Evolutionary conservation across 2,888 invertebrate species (phyloP).

Genomic region (Cyaniris semiargus): DNA sequence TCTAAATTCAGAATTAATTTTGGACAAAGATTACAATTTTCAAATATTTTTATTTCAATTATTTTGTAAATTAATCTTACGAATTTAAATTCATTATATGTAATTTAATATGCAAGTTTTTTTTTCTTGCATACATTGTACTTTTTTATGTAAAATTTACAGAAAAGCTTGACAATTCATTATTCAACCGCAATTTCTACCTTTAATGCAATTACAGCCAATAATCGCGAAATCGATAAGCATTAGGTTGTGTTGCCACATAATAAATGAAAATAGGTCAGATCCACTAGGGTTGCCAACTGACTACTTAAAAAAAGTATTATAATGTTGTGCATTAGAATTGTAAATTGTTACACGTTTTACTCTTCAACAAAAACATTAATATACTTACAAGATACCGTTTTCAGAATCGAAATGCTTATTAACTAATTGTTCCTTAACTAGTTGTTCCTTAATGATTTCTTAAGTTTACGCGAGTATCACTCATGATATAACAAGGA

Average conservation of each 20-base stretch:
- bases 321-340: too few species aligned
- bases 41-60: background rate
- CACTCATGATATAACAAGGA: too few species aligned
- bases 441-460: too few species aligned
- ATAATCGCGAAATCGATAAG: conserved; percentile 22
- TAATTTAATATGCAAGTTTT: conserved; percentile 27
- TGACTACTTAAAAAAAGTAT: too few species aligned
- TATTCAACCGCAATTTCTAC: background rate
- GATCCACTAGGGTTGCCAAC: conserved; percentile 24
- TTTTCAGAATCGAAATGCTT: too few species aligned
- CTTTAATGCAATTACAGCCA: conserved; percentile 10
- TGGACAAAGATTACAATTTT: background rate
- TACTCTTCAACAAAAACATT: too few species aligned
- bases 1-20: too few species aligned
- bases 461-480: too few species aligned
- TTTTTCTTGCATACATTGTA: background rate
- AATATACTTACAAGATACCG: too few species aligned
- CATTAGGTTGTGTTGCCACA: background rate
- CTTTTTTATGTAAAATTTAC: background rate
- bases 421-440: too few species aligned
- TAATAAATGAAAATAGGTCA: conserved; percentile 33
- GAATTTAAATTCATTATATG: background rate
- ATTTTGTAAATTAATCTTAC: background rate
- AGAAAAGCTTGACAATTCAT: background rate
- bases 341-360: too few species aligned